A percentile compares a stretch with the other conserved stretches of the same genome.
phyloP scores from a whole-genome alignment of 2,888 invertebrate genomes.

The Halictus ligatus region DNA sequence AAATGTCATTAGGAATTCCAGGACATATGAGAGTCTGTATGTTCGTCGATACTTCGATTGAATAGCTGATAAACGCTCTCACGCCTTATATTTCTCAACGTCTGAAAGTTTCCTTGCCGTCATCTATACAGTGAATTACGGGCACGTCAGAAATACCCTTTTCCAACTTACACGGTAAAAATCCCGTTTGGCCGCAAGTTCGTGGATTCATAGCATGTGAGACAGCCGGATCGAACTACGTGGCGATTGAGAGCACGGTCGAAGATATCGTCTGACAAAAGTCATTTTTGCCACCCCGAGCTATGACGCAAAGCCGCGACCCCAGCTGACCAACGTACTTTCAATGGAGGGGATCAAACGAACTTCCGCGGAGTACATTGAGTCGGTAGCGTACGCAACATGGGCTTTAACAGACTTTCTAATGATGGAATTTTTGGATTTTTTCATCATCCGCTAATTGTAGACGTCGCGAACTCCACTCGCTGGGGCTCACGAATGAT shows the following conservation, averaged over 20 bases:
- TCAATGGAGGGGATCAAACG: background rate
- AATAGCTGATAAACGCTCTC: background rate
- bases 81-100: background rate
- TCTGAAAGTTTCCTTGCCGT: conserved; percentile 1
- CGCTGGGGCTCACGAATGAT: background rate
- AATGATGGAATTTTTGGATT: background rate
- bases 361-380: background rate
- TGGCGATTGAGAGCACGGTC: background rate
- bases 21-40: background rate
- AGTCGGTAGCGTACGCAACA: background rate
- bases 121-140: conserved; percentile 12
- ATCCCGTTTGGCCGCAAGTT: background rate
- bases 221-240: background rate
- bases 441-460: background rate
- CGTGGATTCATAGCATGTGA: background rate
- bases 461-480: background rate
- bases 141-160: background rate
- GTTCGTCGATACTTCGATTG: background rate
- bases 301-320: background rate
- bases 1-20: background rate
- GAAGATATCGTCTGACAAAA: background rate
- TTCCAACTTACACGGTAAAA: background rate
- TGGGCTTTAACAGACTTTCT: background rate
- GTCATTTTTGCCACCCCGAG: background rate
- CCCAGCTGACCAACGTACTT: background rate